phyloP scores from a whole-genome alignment of 2,113 vertebrate genomes.

The Aythya baeri region DNA sequence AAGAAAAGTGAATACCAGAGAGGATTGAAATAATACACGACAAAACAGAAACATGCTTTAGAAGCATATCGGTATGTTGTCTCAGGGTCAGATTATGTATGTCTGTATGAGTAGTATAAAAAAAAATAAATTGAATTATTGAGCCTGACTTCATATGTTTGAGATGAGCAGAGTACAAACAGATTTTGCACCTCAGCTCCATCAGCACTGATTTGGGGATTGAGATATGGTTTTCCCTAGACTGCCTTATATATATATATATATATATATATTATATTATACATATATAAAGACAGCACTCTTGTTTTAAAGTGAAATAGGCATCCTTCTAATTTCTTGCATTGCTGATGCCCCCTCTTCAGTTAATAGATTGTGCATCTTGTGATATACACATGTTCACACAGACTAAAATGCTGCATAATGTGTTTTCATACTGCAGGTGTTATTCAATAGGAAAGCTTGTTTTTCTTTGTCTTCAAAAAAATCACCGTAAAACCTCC shows the following conservation, averaged over 20 bases:
- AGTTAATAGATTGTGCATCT: neutral
- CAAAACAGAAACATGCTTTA: neutral
- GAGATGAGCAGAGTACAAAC: neutral
- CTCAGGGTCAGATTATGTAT: neutral
- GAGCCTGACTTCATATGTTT: neutral
- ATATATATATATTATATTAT: too few species aligned
- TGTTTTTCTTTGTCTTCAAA: neutral
- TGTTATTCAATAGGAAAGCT: neutral
- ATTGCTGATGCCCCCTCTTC: neutral
- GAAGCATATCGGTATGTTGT: rapidly evolving
- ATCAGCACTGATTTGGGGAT: neutral
- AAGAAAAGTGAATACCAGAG: neutral
- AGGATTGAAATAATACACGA: neutral
- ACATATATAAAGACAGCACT: neutral
- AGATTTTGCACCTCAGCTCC: neutral
- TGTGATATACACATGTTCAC: neutral
- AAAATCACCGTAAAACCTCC: neutral
- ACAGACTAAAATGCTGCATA: neutral
- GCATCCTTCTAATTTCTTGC: neutral
- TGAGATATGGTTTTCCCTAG: neutral
- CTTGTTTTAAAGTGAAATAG: neutral
- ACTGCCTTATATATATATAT: neutral
- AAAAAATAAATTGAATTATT: rapidly evolving
- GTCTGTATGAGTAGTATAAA: rapidly evolving
- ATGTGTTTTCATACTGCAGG: neutral